Evolutionary conservation across 2,797 vertebrate species (phyloP), one percentile per base, ranked within the genome.

Genomic region (Rhinella marina): DNA sequence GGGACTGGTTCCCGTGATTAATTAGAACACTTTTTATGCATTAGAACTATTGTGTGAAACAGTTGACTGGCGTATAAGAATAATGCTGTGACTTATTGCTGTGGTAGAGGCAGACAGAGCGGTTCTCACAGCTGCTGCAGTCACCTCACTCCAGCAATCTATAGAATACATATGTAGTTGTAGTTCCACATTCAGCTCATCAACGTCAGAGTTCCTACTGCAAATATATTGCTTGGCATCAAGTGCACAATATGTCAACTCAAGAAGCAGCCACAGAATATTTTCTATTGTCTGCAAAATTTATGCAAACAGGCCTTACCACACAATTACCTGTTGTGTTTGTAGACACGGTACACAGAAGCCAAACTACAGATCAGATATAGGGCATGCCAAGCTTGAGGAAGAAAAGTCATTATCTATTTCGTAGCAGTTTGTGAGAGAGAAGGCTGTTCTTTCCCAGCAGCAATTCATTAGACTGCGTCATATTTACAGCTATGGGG

Each of bases 261-360:
- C 13, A 16, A 29, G 25, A 64, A 64, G n/a, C 68, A 23, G 16
- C 77, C 75, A 86, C 19, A 50, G 25, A 64, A 41, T 41, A 80
- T 68, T 80, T 59, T 86, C 62, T 27, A 80, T 86, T 86, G 62
- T 80, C 61, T 57, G 50, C 25, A 80, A 21, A 25, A 25, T 25
- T 25, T 25, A 25, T 57, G 59, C 85, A 70, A 81, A n/a, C 23
- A 52, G 54, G 29, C 23, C 70, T 68, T 73, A 73, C 29, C 66
- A 59, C 12, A 83, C 59, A 64, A 64, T 82, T 56, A 12, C 32
- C 54, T 25, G 86, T 21, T 73, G 25, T 23, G 64, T 32, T 17
- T 52, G 59, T 29, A 10, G 13, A 21, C 62, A 52, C 7, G 7
- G 12, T 32, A 62, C 41, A 23, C 62, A 59, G 8, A 16, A 54